These are phyloP conservation scores for Drosophila pseudotakahashii DNA, from an alignment of 2,888 invertebrate genomes.

Conservation along the genomic window DNA sequence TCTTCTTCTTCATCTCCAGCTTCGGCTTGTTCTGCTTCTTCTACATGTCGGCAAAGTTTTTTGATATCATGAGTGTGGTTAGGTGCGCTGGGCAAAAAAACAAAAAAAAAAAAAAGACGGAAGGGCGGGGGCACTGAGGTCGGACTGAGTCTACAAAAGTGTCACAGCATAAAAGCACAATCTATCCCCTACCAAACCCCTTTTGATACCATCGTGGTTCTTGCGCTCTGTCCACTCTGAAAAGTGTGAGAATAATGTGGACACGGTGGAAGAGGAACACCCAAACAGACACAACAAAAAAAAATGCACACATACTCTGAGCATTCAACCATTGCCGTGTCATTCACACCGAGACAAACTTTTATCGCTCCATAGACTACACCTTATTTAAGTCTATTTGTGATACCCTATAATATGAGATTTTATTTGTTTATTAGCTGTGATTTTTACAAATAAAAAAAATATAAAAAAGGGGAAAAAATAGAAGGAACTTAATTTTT, in stretches of 20 bases:
- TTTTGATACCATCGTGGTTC: conserved; percentile 6
- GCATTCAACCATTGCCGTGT: conserved; percentile 59
- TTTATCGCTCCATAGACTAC: conserved; percentile 3
- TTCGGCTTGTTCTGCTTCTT: conserved; percentile 30
- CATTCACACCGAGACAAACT: conserved; percentile 67
- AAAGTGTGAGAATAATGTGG: conserved; percentile 46
- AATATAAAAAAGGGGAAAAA: too few species aligned
- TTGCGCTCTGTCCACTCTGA: conserved; percentile 34
- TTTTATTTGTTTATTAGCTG: not conserved
- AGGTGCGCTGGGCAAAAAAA: conserved; percentile 21
- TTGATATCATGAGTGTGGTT: conserved; percentile 68
- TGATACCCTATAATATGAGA: not conserved
- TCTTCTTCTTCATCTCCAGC: conserved; percentile 19
- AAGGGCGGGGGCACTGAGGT: conserved; percentile 22
- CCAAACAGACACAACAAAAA: conserved; percentile 36
- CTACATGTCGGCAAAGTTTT: conserved; percentile 72
- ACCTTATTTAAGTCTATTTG: conserved; percentile 1
- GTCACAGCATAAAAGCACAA: conserved; percentile 74
- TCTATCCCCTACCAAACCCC: conserved; percentile 27
- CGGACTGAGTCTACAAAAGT: conserved; percentile 57
- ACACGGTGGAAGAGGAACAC: conserved; percentile 36
- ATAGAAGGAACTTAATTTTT: too few species aligned
- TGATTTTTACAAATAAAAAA: too few species aligned
- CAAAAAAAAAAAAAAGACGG: not conserved
- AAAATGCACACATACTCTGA: conserved; percentile 21